These are phyloP conservation scores for Lepilemur septentrionalis DNA, from an alignment of 2,797 vertebrate genomes.

Conservation along the genomic window DNA sequence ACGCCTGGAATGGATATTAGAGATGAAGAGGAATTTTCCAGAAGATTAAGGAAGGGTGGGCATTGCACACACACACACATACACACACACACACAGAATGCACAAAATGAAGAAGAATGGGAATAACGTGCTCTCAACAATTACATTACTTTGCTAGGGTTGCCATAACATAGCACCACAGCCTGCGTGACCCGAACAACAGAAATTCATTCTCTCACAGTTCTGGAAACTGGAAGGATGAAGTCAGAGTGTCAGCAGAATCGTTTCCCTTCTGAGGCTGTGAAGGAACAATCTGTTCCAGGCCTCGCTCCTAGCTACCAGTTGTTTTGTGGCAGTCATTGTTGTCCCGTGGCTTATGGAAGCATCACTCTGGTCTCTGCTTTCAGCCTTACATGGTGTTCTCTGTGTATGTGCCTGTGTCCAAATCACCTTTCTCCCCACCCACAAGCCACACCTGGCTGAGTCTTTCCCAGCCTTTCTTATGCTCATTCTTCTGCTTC, in stretches of 20 bases:
- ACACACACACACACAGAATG: not conserved
- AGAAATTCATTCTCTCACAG: not conserved
- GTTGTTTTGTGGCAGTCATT: not conserved
- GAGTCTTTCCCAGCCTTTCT: not conserved
- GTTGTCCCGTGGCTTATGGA: not conserved
- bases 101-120: not conserved
- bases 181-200: fast-evolving
- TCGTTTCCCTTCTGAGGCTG: not conserved
- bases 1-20: not conserved
- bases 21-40: not conserved
- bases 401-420: fast-evolving
- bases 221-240: not conserved
- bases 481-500: not conserved
- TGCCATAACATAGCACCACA: not conserved
- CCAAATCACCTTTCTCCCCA: no score
- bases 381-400: no score
- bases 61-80: no score
- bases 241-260: not conserved
- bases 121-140: fast-evolving
- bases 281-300: not conserved
- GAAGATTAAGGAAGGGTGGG: not conserved
- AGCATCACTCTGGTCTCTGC: not conserved
- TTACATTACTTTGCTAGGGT: no score
- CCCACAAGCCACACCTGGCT: fast-evolving
- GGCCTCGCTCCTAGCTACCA: not conserved